Percentiles rank a stretch among this genome's conserved stretches.
Evolutionary conservation across 2,797 vertebrate species (phyloP).

Genomic region (Coendou prehensilis): DNA sequence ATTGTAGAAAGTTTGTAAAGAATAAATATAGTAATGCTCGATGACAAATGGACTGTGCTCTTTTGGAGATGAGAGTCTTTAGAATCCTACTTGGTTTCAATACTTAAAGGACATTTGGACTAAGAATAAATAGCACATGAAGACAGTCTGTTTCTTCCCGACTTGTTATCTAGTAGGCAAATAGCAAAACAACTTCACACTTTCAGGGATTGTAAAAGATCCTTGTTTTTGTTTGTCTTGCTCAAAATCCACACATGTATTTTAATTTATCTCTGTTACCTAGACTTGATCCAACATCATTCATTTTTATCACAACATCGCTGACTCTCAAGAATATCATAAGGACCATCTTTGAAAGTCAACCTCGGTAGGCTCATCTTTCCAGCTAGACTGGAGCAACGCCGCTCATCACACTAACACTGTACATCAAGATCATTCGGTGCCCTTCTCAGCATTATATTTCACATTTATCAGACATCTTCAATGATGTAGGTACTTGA

Average conservation of each 20-base stretch:
- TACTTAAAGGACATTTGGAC: background rate
- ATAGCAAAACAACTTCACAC: background rate
- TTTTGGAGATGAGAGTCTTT: conserved; percentile 20
- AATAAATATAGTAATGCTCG: background rate
- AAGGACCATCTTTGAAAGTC: background rate
- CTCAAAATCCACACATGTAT: background rate
- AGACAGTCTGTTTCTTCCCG: background rate
- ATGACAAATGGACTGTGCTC: background rate
- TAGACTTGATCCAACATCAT: background rate
- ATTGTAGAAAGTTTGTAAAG: background rate
- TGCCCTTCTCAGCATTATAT: background rate
- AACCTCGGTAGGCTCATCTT: background rate
- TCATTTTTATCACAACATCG: background rate
- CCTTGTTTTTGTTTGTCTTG: conserved; percentile 10
- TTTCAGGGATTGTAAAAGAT: background rate
- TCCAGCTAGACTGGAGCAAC: background rate
- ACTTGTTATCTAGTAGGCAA: background rate
- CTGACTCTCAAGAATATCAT: background rate
- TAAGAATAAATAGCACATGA: background rate
- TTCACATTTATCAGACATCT: background rate
- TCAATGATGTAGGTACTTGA: background rate
- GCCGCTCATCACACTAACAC: background rate
- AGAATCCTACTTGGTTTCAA: background rate
- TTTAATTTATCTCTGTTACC: background rate
- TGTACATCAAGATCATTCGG: background rate